Percentiles rank a stretch among this genome's conserved stretches.
phyloP scores from a whole-genome alignment of 2,797 vertebrate genomes.

The Tachyglossus aculeatus region DNA sequence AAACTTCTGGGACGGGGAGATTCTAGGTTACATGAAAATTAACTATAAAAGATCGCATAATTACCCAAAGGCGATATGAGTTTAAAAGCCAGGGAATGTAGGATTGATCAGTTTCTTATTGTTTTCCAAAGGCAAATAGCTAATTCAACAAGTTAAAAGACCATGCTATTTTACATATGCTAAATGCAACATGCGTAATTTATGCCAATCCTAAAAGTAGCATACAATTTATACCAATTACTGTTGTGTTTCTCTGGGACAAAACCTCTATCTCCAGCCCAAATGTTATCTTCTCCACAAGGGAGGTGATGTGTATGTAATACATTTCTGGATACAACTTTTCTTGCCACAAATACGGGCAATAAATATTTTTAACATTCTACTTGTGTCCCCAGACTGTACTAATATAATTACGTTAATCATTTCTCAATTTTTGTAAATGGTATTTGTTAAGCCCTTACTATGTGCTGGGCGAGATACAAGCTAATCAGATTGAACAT shows the following conservation, averaged over 20 bases:
- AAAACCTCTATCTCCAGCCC: constrained; percentile 4
- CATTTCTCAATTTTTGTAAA: too few relatives aligned
- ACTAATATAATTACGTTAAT: neutral
- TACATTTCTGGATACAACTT: constrained; percentile 24
- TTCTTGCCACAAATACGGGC: constrained; percentile 20
- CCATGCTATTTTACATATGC: neutral
- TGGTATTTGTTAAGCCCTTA: too few relatives aligned
- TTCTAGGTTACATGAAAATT: too few relatives aligned
- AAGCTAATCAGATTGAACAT: too few relatives aligned
- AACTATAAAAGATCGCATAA: too few relatives aligned
- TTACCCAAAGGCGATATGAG: too few relatives aligned
- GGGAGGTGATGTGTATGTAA: constrained; percentile 22
- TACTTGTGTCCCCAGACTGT: constrained; percentile 13
- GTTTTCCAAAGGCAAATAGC: neutral
- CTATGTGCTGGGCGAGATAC: too few relatives aligned
- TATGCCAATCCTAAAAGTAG: constrained; percentile 31
- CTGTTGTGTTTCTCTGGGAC: constrained; percentile 10
- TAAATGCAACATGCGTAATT: constrained; percentile 9
- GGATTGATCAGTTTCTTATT: neutral
- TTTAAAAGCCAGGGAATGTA: constrained; percentile 14
- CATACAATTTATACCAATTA: constrained; percentile 3
- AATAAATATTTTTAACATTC: constrained; percentile 18
- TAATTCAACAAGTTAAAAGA: constrained; percentile 26
- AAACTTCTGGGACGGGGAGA: too few relatives aligned
- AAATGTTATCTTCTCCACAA: constrained; percentile 24